phyloP scores from a whole-genome alignment of 64 coral and sea anemone genomes.

The Pocillopora damicornis region DNA sequence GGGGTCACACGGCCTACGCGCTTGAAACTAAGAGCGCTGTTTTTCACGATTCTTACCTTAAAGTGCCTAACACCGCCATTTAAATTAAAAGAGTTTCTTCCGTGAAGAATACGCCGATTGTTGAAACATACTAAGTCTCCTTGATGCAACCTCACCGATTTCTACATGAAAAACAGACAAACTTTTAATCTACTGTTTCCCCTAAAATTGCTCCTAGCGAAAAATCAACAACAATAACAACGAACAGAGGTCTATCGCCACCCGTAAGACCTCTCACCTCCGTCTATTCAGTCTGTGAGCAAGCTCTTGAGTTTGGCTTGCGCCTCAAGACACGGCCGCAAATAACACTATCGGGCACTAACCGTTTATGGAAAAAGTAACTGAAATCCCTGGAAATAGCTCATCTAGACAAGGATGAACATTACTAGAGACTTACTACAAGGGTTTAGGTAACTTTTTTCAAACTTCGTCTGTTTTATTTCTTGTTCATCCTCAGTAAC shows the following conservation, averaged over 20 bases:
- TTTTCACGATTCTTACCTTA: not conserved
- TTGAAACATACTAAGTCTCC: slow-evolving; percentile 57
- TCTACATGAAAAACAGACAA: not conserved
- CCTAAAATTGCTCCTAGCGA: not conserved
- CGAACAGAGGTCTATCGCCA: not conserved
- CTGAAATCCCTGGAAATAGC: no score
- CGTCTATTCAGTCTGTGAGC: no score
- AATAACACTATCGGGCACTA: no score
- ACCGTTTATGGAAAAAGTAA: no score
- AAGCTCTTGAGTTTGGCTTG: no score
- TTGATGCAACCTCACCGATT: slow-evolving; percentile 19
- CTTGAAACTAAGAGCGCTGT: not conserved
- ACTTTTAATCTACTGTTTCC: not conserved
- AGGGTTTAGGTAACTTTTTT: not conserved
- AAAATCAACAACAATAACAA: not conserved
- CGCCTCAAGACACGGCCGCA: no score
- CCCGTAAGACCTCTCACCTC: no score
- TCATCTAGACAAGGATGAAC: no score
- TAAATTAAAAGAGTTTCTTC: slow-evolving; percentile 39
- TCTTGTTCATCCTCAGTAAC: no score
- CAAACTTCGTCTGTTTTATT: no score
- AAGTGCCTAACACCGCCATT: slow-evolving; percentile 28
- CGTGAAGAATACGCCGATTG: slow-evolving; percentile 56
- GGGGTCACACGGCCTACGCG: no score
- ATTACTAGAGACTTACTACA: no score